These are phyloP conservation scores for Drosophila neutralis DNA, from an alignment of 2,888 invertebrate species.

Conservation along the genomic window DNA sequence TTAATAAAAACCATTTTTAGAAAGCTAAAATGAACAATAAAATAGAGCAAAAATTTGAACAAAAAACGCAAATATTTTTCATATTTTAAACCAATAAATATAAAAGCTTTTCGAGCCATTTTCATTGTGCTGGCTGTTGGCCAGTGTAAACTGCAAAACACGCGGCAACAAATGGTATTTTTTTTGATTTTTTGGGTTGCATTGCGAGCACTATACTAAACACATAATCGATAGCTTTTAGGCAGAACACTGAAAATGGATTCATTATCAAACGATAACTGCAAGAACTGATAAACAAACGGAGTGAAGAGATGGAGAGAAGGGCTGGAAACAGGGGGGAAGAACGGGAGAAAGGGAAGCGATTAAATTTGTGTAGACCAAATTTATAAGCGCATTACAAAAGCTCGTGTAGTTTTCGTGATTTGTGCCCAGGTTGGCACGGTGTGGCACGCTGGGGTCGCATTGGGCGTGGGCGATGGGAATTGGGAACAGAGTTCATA, in stretches of 20 bases:
- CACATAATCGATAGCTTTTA: constrained; percentile 77
- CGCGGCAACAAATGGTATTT: constrained; percentile 41
- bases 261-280: constrained; percentile 45
- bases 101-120: neutral
- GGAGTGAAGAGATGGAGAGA: neutral
- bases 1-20: neutral
- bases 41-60: neutral
- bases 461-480: neutral
- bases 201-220: constrained; percentile 57
- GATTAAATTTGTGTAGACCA: constrained; percentile 73
- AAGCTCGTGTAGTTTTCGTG: constrained; percentile 68
- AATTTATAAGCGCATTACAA: constrained; percentile 78
- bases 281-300: constrained; percentile 15
- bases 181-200: constrained; percentile 57
- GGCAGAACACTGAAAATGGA: constrained; percentile 56
- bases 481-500: neutral
- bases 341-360: constrained; percentile 6
- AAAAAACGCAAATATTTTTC: neutral
- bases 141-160: constrained; percentile 26
- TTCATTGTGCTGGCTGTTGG: constrained; percentile 1
- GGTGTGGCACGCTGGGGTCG: constrained; percentile 23
- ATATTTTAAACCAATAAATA: constrained; percentile 8
- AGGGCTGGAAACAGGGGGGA: neutral
- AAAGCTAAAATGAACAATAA: neutral
- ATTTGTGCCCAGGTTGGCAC: constrained; percentile 55